Conservation (phyloP, 2,113 vertebrate genomes). For the Rhabdomys dilectus region DNA sequence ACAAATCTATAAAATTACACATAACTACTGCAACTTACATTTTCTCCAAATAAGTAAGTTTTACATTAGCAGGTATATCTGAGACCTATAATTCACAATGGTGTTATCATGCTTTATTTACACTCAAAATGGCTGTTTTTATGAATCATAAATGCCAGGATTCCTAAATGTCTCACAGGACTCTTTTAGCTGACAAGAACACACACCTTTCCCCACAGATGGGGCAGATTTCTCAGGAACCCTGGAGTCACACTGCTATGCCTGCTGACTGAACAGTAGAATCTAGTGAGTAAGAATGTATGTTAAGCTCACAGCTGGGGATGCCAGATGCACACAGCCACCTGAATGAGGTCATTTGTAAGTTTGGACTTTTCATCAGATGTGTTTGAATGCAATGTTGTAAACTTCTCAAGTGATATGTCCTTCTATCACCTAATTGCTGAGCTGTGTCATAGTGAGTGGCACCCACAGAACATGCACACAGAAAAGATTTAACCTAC, state of each 20-base stretch:
- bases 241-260: not conserved
- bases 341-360: not conserved
- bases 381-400: not conserved
- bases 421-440: not conserved
- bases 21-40: not conserved
- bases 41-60: slow-evolving; percentile 66
- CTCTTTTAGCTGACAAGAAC: slow-evolving; percentile 46
- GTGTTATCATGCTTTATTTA: slow-evolving; percentile 72
- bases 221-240: not conserved
- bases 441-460: not conserved
- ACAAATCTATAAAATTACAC: slow-evolving; percentile 61
- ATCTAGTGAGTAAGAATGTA: not conserved
- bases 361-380: slow-evolving; percentile 26
- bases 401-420: not conserved
- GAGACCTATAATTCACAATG: slow-evolving; percentile 56
- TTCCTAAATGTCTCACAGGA: slow-evolving; percentile 63
- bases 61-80: slow-evolving; percentile 69
- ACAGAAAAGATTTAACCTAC: not conserved
- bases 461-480: not conserved
- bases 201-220: not conserved
- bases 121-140: slow-evolving; percentile 72
- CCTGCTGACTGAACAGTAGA: not conserved
- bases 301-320: not conserved
- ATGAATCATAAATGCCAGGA: slow-evolving; percentile 78
- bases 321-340: not conserved